These are phyloP conservation scores for Callorhinus ursinus DNA, from an alignment of 2,113 vertebrate genomes.

Conservation along the genomic window DNA sequence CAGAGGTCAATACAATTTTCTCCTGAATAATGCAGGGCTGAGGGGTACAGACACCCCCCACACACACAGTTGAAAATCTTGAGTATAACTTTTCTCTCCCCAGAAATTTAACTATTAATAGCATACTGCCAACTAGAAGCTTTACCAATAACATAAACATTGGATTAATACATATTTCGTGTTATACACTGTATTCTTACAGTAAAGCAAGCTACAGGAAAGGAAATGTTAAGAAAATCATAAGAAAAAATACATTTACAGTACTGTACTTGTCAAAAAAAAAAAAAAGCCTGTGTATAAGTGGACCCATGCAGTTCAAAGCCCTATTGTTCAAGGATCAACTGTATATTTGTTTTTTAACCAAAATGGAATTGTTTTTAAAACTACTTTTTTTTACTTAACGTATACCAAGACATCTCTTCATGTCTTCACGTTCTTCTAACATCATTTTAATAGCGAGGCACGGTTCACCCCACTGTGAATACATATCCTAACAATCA, in stretches of 20 bases:
- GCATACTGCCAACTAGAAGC: neutral
- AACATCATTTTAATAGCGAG: neutral
- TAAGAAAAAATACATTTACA: neutral
- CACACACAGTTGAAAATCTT: neutral
- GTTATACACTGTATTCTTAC: neutral
- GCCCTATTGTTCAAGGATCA: neutral
- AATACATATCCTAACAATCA: neutral
- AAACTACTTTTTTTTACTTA: neutral
- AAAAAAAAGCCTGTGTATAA: neutral
- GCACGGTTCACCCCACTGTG: neutral
- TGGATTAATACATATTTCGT: neutral
- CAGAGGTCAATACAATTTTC: neutral
- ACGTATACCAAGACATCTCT: neutral
- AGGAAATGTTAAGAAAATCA: neutral
- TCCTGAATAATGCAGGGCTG: neutral
- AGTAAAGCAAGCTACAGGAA: neutral
- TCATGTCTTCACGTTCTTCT: neutral
- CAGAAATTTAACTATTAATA: neutral
- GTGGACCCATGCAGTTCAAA: neutral
- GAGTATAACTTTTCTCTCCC: neutral
- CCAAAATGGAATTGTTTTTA: constrained; percentile 8
- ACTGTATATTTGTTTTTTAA: neutral
- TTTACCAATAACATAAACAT: neutral
- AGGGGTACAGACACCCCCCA: neutral
- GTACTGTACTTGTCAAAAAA: neutral